These are phyloP conservation scores for Ischnus inquisitorius DNA, from an alignment of 2,888 invertebrate species.

Conservation along the genomic window DNA sequence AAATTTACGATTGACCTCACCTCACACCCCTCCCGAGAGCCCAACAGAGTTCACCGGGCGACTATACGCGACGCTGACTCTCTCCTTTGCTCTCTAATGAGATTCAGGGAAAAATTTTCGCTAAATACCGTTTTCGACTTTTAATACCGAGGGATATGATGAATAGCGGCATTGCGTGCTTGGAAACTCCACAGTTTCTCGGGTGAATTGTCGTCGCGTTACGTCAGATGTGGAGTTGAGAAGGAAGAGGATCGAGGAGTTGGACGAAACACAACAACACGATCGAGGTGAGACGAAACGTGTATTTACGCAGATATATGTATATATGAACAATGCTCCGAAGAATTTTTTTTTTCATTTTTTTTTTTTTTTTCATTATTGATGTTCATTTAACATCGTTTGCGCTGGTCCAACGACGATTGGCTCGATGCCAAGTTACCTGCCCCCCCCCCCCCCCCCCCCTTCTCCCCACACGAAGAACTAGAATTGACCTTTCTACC, in stretches of 20 bases:
- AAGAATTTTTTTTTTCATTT: background rate
- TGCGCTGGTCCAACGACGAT: slow-evolving; percentile 26
- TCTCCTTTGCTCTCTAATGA: slow-evolving; percentile 13
- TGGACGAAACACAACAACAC: slow-evolving; percentile 13
- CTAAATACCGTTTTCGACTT: slow-evolving; percentile 54
- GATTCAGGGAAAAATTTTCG: slow-evolving; percentile 36
- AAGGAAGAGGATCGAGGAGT: slow-evolving; percentile 29
- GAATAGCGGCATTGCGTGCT: slow-evolving; percentile 71
- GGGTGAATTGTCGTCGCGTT: slow-evolving; percentile 64
- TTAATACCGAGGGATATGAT: slow-evolving; percentile 56
- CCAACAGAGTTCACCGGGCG: background rate
- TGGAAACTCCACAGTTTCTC: slow-evolving; percentile 49
- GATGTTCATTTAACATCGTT: slow-evolving; percentile 46
- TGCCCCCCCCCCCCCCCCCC: background rate
- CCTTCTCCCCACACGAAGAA: background rate
- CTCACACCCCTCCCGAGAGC: background rate
- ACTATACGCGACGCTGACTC: background rate
- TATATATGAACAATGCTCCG: background rate
- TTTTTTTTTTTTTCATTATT: slow-evolving; percentile 19
- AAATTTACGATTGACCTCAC: slow-evolving; percentile 50
- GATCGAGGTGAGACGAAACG: slow-evolving; percentile 22
- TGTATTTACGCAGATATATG: background rate
- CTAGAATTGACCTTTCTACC: slow-evolving; percentile 16
- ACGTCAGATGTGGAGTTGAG: slow-evolving; percentile 55
- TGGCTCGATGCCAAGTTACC: slow-evolving; percentile 51